phyloP scores from a whole-genome alignment of 2,797 vertebrate species.

The Australoheros facetus region DNA sequence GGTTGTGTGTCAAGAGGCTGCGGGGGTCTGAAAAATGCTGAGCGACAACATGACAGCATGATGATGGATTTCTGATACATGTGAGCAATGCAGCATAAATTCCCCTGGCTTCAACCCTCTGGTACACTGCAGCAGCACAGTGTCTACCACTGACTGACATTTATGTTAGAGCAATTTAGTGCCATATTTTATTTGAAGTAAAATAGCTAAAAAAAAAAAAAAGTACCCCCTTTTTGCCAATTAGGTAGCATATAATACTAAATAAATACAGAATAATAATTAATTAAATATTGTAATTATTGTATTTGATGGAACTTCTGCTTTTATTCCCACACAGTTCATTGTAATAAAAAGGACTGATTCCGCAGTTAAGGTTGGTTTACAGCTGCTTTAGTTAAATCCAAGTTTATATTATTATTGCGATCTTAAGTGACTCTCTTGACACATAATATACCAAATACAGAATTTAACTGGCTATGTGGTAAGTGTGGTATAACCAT shows the following conservation, averaged over 20 bases:
- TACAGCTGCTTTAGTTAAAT: not conserved
- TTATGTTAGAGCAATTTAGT: not conserved
- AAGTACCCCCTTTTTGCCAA: not conserved
- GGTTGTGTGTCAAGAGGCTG: conserved; percentile 17
- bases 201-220: not conserved
- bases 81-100: conserved; percentile 20
- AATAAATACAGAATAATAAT: not conserved
- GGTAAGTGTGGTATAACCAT: not conserved
- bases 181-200: not conserved
- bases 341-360: not conserved
- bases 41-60: conserved; percentile 50
- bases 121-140: conserved; percentile 7
- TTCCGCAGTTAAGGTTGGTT: not conserved
- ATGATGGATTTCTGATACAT: conserved; percentile 56
- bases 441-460: not conserved
- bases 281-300: not conserved
- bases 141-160: not conserved
- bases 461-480: not conserved
- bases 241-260: not conserved
- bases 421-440: not conserved
- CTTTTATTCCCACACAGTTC: not conserved
- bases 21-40: conserved; percentile 35
- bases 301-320: not conserved
- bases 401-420: not conserved
- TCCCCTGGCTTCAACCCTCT: conserved; percentile 5